A percentile compares a stretch with the other conserved stretches of the same genome.
Evolutionary conservation across 1,140 invertebrate genomes (phyloP).

Genomic region (Pseudomyrmex dendroicus): DNA sequence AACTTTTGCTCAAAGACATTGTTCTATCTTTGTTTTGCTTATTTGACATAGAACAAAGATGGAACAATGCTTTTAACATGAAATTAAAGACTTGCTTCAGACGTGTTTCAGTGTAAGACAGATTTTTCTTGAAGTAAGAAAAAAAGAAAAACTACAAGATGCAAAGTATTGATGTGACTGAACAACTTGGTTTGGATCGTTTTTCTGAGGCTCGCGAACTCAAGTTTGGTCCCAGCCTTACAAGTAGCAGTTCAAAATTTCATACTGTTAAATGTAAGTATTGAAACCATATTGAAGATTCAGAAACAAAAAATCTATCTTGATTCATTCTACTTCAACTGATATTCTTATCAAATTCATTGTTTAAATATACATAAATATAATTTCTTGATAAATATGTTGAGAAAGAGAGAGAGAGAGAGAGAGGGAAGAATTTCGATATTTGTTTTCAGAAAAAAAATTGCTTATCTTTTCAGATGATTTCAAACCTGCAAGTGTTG

Average conservation of each 20-base stretch:
- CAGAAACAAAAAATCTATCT: no score
- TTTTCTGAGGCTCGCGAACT: constrained; percentile 90
- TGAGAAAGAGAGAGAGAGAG: not conserved
- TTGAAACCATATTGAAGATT: no score
- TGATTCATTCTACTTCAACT: no score
- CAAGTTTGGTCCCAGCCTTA: constrained; percentile 93
- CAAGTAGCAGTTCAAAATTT: constrained; percentile 90
- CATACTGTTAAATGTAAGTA: constrained; percentile 95
- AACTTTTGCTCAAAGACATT: no score
- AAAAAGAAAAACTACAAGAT: not conserved
- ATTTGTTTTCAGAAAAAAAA: not conserved
- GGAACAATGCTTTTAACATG: not conserved
- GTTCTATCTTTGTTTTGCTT: no score
- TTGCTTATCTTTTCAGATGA: constrained; percentile 90
- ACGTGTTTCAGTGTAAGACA: not conserved
- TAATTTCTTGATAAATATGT: no score
- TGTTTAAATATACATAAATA: no score
- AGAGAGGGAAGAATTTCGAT: no score
- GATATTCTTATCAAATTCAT: no score
- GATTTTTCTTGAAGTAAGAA: not conserved
- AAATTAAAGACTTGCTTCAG: not conserved
- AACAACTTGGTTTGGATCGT: constrained; percentile 90
- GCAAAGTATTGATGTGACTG: constrained; percentile 86
- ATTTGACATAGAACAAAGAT: no score
- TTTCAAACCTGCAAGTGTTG: constrained; percentile 98